Conservation (phyloP, 1,140 invertebrate genomes). For the Drosophila repleta region DNA sequence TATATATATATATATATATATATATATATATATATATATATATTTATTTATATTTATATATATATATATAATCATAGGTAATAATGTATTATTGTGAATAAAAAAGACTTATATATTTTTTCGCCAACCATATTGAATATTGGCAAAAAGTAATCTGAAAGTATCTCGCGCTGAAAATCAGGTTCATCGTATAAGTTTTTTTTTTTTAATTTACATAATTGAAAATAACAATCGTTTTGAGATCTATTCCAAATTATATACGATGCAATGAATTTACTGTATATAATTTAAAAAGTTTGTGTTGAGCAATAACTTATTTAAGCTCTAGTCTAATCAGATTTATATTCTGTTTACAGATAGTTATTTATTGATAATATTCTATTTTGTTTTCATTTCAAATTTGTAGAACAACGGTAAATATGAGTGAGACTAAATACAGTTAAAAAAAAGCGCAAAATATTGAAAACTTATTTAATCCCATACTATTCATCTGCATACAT, state of each 20-base stretch:
- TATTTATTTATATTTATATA: conserved; percentile 26
- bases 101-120: conserved; percentile 73
- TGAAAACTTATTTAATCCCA: conserved; percentile 29
- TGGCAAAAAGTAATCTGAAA: conserved; percentile 17
- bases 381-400: conserved; percentile 26
- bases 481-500: conserved; percentile 21
- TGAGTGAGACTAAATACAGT: conserved; percentile 67
- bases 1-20: conserved; percentile 19
- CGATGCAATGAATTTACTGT: too few species aligned
- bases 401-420: conserved; percentile 50
- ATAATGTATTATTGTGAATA: conserved; percentile 71
- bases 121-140: conserved; percentile 61
- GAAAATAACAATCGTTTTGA: background rate
- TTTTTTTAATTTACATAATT: background rate
- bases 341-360: background rate
- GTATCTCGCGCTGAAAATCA: conserved; percentile 41
- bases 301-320: conserved; percentile 5
- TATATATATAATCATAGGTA: conserved; percentile 25
- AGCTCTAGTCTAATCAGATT: background rate
- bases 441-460: conserved; percentile 50
- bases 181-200: conserved; percentile 13
- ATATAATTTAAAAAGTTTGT: conserved; percentile 7
- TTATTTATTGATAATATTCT: conserved; percentile 13
- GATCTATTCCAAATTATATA: background rate
- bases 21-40: conserved; percentile 10